Evolutionary conservation across 2,888 invertebrate species (phyloP).

Genomic region (Idaea straminata): DNA sequence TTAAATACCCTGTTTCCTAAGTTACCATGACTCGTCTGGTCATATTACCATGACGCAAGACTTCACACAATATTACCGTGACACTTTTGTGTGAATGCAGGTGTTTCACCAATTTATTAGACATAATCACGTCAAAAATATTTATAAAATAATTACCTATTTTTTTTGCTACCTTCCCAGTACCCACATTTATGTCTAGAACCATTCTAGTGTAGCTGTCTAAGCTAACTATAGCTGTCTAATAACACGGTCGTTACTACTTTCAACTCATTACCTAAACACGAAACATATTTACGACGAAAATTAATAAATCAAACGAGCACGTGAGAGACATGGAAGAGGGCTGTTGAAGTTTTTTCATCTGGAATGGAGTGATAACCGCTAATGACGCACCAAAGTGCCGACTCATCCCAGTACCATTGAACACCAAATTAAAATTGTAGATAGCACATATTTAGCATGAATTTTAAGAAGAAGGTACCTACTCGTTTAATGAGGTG

Average conservation of each 20-base stretch:
- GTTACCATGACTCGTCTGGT: too few species aligned
- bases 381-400: conserved; percentile 72
- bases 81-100: too few species aligned
- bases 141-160: too few species aligned
- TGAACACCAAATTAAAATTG: conserved; percentile 51
- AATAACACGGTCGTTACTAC: neutral
- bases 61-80: too few species aligned
- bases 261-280: conserved; percentile 46
- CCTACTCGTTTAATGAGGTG: conserved; percentile 6
- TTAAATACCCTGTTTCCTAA: too few species aligned
- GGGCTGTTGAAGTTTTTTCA: conserved; percentile 79
- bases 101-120: too few species aligned
- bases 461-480: conserved; percentile 1
- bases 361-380: conserved; percentile 80
- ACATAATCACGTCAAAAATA: too few species aligned
- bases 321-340: conserved; percentile 65
- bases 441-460: conserved; percentile 7
- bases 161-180: too few species aligned
- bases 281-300: conserved; percentile 68
- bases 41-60: too few species aligned
- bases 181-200: too few species aligned
- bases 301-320: conserved; percentile 78
- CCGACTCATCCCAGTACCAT: conserved; percentile 64
- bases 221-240: too few species aligned
- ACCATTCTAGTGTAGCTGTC: too few species aligned